These are phyloP conservation scores for Eurosta solidaginis DNA, from an alignment of 1,140 invertebrate species.

Conservation along the genomic window DNA sequence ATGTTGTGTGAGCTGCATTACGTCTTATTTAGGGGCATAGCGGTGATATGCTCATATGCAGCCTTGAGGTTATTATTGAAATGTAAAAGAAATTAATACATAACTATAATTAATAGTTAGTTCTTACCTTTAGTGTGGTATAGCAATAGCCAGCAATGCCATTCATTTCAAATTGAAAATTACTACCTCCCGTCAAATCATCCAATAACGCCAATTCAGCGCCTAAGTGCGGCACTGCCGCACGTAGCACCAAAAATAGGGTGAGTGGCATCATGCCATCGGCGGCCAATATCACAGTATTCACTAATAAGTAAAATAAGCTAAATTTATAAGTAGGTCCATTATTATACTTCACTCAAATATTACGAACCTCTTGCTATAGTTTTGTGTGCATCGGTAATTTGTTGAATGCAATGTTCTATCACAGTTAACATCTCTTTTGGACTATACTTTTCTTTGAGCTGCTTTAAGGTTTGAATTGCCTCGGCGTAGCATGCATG, in stretches of 20 bases:
- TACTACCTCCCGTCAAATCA: conserved; percentile 53
- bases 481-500: conserved; percentile 45
- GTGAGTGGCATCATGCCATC: conserved; percentile 57
- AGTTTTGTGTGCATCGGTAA: conserved; percentile 51
- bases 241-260: conserved; percentile 53
- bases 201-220: conserved; percentile 56
- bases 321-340: background rate
- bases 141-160: conserved; percentile 58
- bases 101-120: background rate
- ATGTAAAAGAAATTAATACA: background rate
- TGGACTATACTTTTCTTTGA: conserved; percentile 57
- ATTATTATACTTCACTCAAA: background rate
- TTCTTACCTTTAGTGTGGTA: conserved; percentile 51
- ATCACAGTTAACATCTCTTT: conserved; percentile 58
- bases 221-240: conserved; percentile 56
- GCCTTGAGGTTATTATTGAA: too few relatives aligned
- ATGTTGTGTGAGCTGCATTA: background rate
- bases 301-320: conserved; percentile 37
- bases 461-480: conserved; percentile 49
- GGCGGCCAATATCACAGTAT: conserved; percentile 47
- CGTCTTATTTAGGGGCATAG: conserved; percentile 27
- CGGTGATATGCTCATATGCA: conserved; percentile 36
- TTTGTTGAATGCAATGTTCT: conserved; percentile 53
- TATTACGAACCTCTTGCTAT: conserved; percentile 38
- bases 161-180: conserved; percentile 57